Base-by-base conservation (phyloP, 1,140 invertebrate species). In the Chrysomallon squamiferum region DNA sequence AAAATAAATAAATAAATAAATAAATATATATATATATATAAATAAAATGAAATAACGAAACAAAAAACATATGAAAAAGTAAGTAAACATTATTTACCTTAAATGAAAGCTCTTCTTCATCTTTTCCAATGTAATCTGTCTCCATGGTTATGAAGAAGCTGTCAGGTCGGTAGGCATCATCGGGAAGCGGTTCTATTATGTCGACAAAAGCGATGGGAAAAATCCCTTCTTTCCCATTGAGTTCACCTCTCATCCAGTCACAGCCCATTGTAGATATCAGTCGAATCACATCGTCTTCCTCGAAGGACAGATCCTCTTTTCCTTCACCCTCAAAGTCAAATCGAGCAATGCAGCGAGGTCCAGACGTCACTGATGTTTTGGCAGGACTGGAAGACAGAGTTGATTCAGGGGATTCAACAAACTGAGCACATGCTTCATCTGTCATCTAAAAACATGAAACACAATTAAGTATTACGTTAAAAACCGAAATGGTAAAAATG, bases 241-340 rank as follows among this genome's bases (percentile, higher is more conserved):
- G 89, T 80, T 92, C 90, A 30, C 93, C 93, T 73, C 89, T 92
- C 22, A 94, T 87, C 94, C 93, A 96, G 69, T 94, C 92, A 33
- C 90, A 88, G 69, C 91, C 92, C 65, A 94, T 88, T 20, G 50
- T 54, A n/a, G 60, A 49, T 35, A 52, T n/a, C 35, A 70, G 27
- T 33, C 59, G 62, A 43, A 95, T 90, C 63, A 88, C 87, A 74
- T 92, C 90, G 33, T 92, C 92, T 76, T 89, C 88, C 87, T 90
- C 79, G 63, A 88, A 87, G 66, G 63, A 63, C 50, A 80, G 62
- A 65, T 92, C 91, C 45, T 88, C 89, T 54, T 85, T 84, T 7
- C 87, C 88, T 75, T 90, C 89, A 35, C 89, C 89, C 29, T 87
- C 87, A 78, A 91, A 92, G 63, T 89, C 79, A 75, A 90, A 91